phyloP scores from a whole-genome alignment of 2,888 invertebrate species.

The Hirtodrosophila alboralis region DNA sequence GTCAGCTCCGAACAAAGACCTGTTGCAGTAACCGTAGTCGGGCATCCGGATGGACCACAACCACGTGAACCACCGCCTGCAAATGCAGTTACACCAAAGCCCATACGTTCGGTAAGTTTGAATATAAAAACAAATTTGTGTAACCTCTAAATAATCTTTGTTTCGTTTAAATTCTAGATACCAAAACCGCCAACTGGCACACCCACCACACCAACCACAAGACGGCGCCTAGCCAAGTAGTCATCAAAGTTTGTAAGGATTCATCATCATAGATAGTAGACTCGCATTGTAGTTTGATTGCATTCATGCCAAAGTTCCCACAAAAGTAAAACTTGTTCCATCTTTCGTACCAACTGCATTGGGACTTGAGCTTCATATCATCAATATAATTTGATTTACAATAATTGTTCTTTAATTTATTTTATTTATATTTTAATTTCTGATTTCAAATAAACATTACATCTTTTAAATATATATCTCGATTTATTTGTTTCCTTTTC shows the following conservation, averaged over 20 bases:
- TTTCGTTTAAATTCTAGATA: conserved; percentile 60
- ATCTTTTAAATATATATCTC: conserved; percentile 25
- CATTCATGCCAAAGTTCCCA: conserved; percentile 5
- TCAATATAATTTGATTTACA: conserved; percentile 23
- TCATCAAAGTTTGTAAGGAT: conserved; percentile 38
- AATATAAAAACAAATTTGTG: fast-evolving
- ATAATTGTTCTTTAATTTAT: conserved; percentile 26
- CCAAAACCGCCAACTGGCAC: conserved; percentile 82
- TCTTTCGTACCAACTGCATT: conserved; percentile 26
- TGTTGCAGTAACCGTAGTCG: conserved; percentile 84
- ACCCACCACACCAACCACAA: conserved; percentile 82
- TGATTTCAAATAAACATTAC: conserved; percentile 38
- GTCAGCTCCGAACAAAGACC: conserved; percentile 84
- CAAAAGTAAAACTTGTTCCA: conserved; percentile 2
- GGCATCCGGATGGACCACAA: conserved; percentile 81
- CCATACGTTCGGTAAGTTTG: conserved; percentile 79
- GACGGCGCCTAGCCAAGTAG: conserved; percentile 77
- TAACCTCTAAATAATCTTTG: background rate
- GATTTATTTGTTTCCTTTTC: background rate
- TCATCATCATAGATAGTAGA: conserved; percentile 56
- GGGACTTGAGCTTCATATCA: conserved; percentile 24
- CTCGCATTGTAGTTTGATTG: conserved; percentile 11
- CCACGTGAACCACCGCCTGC: conserved; percentile 82
- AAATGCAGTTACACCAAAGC: conserved; percentile 82
- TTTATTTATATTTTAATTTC: conserved; percentile 24